A percentile compares a stretch with the other conserved stretches of the same genome.
These are phyloP conservation scores for Anseranas semipalmata DNA, from an alignment of 2,113 vertebrate genomes.

Conservation along the genomic window DNA sequence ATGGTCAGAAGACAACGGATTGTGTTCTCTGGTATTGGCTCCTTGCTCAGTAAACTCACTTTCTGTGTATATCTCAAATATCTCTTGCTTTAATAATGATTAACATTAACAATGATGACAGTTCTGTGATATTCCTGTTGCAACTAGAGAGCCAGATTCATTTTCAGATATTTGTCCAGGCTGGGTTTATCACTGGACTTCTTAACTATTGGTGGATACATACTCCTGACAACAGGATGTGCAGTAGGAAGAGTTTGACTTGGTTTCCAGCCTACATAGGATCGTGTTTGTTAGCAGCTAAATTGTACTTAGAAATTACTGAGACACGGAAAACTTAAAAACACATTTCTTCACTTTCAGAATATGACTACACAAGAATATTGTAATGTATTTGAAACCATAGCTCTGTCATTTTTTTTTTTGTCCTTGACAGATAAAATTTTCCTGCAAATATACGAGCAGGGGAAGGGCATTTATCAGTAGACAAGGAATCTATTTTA, in stretches of 20 bases:
- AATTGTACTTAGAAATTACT: not conserved
- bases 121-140: not conserved
- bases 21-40: not conserved
- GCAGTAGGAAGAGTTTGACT: not conserved
- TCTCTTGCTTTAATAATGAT: not conserved
- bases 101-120: not conserved
- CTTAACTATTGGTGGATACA: not conserved
- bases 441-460: not conserved
- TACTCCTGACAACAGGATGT: not conserved
- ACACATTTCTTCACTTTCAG: not conserved
- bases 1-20: not conserved
- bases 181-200: not conserved
- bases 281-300: not conserved
- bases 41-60: not conserved
- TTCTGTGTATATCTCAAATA: not conserved
- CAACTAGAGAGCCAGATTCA: not conserved
- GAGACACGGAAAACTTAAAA: not conserved
- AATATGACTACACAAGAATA: not conserved
- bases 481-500: too few species aligned
- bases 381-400: not conserved
- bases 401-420: not conserved
- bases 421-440: not conserved
- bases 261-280: not conserved
- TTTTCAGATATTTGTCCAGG: not conserved
- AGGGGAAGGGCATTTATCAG: not conserved